phyloP scores from a whole-genome alignment of 2,113 vertebrate species.

The Leucoraja erinaceus region DNA sequence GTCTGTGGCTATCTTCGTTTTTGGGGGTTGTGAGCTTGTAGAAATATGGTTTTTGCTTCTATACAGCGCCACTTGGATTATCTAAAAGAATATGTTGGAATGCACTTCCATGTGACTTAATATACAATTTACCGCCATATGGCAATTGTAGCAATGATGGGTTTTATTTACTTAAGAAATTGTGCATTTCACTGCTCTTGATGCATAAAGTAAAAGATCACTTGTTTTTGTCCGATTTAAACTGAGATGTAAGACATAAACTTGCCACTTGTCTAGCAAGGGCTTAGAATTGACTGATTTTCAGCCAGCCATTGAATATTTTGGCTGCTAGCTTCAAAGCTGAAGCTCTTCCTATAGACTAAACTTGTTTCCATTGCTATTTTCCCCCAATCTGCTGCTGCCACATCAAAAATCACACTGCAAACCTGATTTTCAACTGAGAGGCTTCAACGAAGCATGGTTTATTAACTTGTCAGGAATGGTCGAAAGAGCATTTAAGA shows the following conservation, averaged over 20 bases:
- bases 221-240: background rate
- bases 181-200: background rate
- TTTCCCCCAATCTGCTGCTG: background rate
- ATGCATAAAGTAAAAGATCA: background rate
- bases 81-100: too few relatives aligned
- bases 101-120: background rate
- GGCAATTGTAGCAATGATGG: background rate
- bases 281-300: background rate
- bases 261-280: background rate
- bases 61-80: too few relatives aligned
- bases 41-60: too few relatives aligned
- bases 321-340: background rate
- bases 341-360: background rate
- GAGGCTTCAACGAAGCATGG: background rate
- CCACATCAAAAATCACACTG: background rate
- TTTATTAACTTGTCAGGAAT: background rate
- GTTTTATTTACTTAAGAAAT: background rate
- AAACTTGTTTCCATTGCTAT: background rate
- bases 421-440: background rate
- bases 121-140: background rate
- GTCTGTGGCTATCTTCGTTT: too few relatives aligned
- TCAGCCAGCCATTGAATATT: too few relatives aligned
- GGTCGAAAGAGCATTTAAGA: background rate
- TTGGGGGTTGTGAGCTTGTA: too few relatives aligned
- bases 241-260: background rate